Percentiles rank a stretch among this genome's conserved stretches.
Evolutionary conservation across 2,113 vertebrate genomes (phyloP).

Genomic region (Heliornis fulica): DNA sequence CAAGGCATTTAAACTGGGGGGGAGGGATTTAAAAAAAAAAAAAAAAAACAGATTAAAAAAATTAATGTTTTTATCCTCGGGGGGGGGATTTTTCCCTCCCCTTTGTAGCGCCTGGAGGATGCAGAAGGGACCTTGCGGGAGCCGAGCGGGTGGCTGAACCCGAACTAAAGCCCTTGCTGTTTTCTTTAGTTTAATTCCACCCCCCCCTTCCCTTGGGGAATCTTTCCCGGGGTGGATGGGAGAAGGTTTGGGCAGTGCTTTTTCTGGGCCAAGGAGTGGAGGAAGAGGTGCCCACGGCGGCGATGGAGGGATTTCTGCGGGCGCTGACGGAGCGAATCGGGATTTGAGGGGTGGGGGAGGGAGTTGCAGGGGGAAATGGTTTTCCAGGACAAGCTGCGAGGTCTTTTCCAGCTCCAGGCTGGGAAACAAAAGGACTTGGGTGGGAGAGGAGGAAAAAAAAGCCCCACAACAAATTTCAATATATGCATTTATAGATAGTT

Average conservation of each 20-base stretch:
- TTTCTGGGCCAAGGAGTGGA: rapidly evolving
- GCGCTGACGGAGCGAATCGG: background rate
- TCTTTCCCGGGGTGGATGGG: background rate
- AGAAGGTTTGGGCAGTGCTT: background rate
- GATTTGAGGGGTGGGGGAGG: background rate
- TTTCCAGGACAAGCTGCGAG: background rate
- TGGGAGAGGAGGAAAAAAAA: background rate
- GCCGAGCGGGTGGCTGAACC: background rate
- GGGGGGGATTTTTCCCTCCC: background rate
- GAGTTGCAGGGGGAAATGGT: background rate
- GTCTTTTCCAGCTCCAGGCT: background rate
- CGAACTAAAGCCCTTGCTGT: rapidly evolving
- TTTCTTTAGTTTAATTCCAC: background rate
- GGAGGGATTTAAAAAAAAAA: background rate
- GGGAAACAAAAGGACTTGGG: background rate
- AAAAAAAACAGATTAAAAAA: background rate
- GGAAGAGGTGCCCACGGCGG: background rate
- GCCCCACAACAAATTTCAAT: too few species aligned
- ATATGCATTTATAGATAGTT: too few species aligned
- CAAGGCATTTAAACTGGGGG: background rate
- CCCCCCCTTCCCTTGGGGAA: background rate
- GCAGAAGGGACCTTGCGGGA: background rate
- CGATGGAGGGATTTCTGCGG: background rate
- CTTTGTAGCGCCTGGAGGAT: background rate
- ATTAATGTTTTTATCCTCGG: background rate